Base-by-base conservation (phyloP, 2,797 vertebrate genomes). In the Sebastes hubbsi region DNA sequence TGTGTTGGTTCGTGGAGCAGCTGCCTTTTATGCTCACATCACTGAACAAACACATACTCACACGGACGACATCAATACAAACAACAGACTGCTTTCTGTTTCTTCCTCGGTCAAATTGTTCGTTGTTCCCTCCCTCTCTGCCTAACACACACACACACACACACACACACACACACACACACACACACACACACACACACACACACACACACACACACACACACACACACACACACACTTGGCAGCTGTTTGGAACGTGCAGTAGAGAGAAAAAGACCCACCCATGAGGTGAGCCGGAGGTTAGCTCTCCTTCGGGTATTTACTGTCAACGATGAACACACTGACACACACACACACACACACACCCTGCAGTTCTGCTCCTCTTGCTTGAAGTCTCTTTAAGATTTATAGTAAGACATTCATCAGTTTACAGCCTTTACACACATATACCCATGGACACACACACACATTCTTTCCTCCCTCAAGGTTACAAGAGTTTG, bases 261-360 rank as follows among this genome's bases (percentile, higher is more conserved):
- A 82, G 64, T 25, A 52, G 64, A 84, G 77, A 82, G 65, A 88
- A 83, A 84, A 67, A 71, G 87, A 88, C 84, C 84, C 89, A 84
- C 88, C 93, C 89, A 91, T 86, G 89, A 93, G 93, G 92, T 94
- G 88, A 93, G 86, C 72, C 20, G 60, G 83, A 92, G 92, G 91
- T 92, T 91, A 91, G 59, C 56, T 38, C 75, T 86, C 60, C 87
- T 78, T 84, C 11, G 71, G 88, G 81, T 80, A 83, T 89, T 93
- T 84, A 89, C 79, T 85, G 88, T 88, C 81, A 90, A 80, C 6
- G 9, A 61, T 63, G 36, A 84, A 87, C 69, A 78, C 77, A 83
- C 71, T 55, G 58, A 12, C 52, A 60, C 67, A 61, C 71, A 36
- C 30, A 30, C 27, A 29, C 72, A 77, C 36, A 80, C 60, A 72